Evolutionary conservation across 2,797 vertebrate species (phyloP).

Genomic region (Danio aesculapii): DNA sequence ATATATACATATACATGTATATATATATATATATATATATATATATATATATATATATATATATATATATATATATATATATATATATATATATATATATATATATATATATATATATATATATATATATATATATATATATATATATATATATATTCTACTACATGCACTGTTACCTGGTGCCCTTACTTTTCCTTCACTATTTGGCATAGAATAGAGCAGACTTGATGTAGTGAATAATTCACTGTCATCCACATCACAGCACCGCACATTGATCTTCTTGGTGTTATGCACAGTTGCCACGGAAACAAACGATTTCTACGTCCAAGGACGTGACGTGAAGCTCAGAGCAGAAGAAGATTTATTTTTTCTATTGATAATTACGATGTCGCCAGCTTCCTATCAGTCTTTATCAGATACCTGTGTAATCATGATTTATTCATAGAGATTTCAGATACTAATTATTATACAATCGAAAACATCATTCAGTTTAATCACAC

Average conservation of each 20-base stretch:
- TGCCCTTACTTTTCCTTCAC: neutral
- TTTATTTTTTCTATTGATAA: neutral
- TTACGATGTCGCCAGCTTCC: neutral
- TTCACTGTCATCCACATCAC: conserved; percentile 22
- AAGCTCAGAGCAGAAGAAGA: neutral
- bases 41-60: too few relatives aligned
- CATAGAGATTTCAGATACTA: neutral
- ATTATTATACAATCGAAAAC: conserved; percentile 1
- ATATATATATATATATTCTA: too few relatives aligned
- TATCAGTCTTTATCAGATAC: neutral
- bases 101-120: too few relatives aligned
- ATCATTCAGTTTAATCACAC: neutral
- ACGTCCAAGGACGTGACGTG: conserved; percentile 30
- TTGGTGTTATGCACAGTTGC: conserved; percentile 19
- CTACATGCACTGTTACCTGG: neutral
- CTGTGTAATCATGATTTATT: conserved; percentile 3
- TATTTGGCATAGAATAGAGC: neutral
- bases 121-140: too few relatives aligned
- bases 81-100: too few relatives aligned
- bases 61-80: too few relatives aligned
- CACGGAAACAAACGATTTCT: conserved; percentile 12
- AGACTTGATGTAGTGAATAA: neutral
- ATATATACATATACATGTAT: too few relatives aligned
- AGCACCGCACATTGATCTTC: conserved; percentile 1
- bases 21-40: too few relatives aligned